Conservation (phyloP, 2,797 vertebrate genomes). For the Cuculus canorus region DNA sequence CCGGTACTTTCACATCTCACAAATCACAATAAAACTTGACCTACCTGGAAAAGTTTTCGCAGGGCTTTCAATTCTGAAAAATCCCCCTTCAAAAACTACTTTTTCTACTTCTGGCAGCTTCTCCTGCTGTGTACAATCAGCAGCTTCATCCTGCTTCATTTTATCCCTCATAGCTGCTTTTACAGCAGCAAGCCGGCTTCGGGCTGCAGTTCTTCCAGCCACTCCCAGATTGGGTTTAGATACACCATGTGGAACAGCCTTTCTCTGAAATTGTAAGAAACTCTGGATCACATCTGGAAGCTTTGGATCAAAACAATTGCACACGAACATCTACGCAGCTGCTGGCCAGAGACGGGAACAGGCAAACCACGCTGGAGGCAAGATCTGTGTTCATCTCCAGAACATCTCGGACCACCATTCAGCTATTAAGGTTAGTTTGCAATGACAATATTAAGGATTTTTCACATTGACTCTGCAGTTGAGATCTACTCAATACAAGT, state of each 20-base stretch:
- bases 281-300: background rate
- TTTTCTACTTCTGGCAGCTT: conserved; percentile 53
- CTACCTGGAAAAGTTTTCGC: conserved; percentile 83
- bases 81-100: conserved; percentile 87
- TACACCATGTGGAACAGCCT: background rate
- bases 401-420: background rate
- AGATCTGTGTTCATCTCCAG: background rate
- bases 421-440: background rate
- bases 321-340: accelerated
- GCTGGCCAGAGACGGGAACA: background rate
- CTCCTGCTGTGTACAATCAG: background rate
- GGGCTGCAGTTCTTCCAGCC: conserved; percentile 78
- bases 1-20: background rate
- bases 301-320: background rate
- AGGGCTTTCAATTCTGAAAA: conserved; percentile 91
- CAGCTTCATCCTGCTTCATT: conserved; percentile 60
- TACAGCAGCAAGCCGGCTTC: conserved; percentile 84
- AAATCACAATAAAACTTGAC: background rate
- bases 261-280: conserved; percentile 70
- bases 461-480: background rate
- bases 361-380: background rate
- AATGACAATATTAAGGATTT: background rate
- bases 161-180: conserved; percentile 90
- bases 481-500: background rate
- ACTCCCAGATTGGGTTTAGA: conserved; percentile 59